Evolutionary conservation across 2,888 invertebrate genomes (phyloP).

Genomic region (Hemicrepidius hirtus): DNA sequence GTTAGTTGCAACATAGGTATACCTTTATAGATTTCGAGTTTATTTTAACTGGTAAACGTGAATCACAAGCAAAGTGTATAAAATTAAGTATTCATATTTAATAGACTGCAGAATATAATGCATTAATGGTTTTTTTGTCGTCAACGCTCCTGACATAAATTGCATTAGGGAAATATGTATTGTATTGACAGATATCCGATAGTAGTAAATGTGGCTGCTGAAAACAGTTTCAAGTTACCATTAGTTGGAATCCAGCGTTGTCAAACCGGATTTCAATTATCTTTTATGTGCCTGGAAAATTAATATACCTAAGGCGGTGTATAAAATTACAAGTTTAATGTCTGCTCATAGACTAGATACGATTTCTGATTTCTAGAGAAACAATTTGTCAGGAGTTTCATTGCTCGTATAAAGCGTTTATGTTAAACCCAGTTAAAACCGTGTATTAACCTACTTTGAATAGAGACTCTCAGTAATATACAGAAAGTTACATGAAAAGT

Average conservation of each 20-base stretch:
- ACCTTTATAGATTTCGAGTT: no score
- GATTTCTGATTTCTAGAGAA: slow-evolving; percentile 17
- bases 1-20: no score
- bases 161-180: slow-evolving; percentile 44
- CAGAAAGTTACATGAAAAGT: no score
- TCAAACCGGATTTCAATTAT: slow-evolving; percentile 46
- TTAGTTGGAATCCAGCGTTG: slow-evolving; percentile 41
- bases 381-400: slow-evolving; percentile 24
- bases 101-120: slow-evolving; percentile 18
- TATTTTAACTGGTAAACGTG: no score
- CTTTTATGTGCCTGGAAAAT: slow-evolving; percentile 43
- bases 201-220: slow-evolving; percentile 27
- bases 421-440: background rate
- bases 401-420: slow-evolving; percentile 3
- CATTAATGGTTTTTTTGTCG: slow-evolving; percentile 26
- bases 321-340: slow-evolving; percentile 30
- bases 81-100: slow-evolving; percentile 39
- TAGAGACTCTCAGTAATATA: no score
- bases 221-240: slow-evolving; percentile 45
- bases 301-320: slow-evolving; percentile 31
- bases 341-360: slow-evolving; percentile 12
- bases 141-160: slow-evolving; percentile 28
- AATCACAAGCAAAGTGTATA: background rate
- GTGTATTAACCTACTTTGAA: no score
- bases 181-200: slow-evolving; percentile 50